Base-by-base conservation (phyloP, 2,888 invertebrate genomes). In the Amitus sp. region DNA sequence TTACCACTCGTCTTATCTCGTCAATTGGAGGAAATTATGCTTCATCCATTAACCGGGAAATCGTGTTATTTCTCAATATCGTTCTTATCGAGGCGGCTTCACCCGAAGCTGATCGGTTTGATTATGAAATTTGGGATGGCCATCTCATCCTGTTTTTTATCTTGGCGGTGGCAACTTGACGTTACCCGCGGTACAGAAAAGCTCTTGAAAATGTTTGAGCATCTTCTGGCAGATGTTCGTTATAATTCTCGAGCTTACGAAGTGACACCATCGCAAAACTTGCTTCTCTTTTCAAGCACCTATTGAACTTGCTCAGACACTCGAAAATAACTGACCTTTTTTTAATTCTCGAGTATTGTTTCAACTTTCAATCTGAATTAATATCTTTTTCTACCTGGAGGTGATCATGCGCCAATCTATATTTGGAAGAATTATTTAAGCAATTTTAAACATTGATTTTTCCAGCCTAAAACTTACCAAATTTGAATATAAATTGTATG, bases 1-100 rank as follows among this genome's bases (percentile, higher is more conserved):
- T n/a, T n/a, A n/a, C 76, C 76, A 71, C 73, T 58, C 62, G 39
- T 37, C 45, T 68, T 68, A 53, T 54, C 56, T 50, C 20, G n/a
- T 19, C 42, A 42, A 42, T 42, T 19, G 19, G 15, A 13, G 13
- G 6, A 37, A 37, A 37, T 37, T 37, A 37, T 15, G 15, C 15
- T 33, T 2, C 9, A n/a, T n/a, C n/a, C n/a, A n/a, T n/a, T n/a
- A n/a, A n/a, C 12, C 37, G 15, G 37, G 37, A 15, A 37, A 12
- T 37, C 37, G 13, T 37, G 15, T 7, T 15, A 37, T 12, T n/a
- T 13, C n/a, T 30, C 30, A 30, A 30, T n/a, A 30, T 30, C n/a
- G 10, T 30, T 30, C n/a, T 10, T 30, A 6, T 30, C 23, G 7
- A 23, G n/a, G n/a, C n/a, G 30, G 30, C 2, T 30, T n/a, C 6